Base-by-base conservation (phyloP, 2,797 vertebrate genomes). In the Crenichthys baileyi region DNA sequence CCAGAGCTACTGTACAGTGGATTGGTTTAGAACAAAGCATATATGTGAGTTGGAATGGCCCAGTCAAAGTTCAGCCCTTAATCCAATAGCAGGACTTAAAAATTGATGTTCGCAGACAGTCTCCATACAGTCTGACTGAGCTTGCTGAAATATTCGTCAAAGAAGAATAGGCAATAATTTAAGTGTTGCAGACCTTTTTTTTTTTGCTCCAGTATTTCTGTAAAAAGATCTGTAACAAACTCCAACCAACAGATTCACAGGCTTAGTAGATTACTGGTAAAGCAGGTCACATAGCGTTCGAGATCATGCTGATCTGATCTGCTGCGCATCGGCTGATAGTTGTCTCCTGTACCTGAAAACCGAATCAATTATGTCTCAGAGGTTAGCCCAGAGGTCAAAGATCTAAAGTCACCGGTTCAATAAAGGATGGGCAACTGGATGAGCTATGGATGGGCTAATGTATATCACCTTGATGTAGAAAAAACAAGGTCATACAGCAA, bases 371-470 rank as follows among this genome's bases (percentile, higher is more conserved):
- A 84, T 68, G 22, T 24, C 0, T 1, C 68, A 58, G 79, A 83
- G 79, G 83, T 89, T 50, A 16, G 65, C 77, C 73, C 24, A 1
- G 36, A 85, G 90, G 88, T 91, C 88, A 91, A 78, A 91, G 76
- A 88, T 89, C 71, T 75, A 29, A 85, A 88, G 86, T 89, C 83
- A 85, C 46, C 73, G 63, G 67, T 88, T 86, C 83, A 86, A 84
- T 88, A 84, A 81, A 78, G 79, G 70, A 74, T 9, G 70, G 83
- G 77, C 63, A 63, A 70, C 75, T 44, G 63, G 36, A 77, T 26
- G 5, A 70, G 61, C 89, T 83, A 93, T 89, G 83, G 83, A 88
- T n/a, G 79, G 72, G 65, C 81, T 80, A 63, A 77, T 76, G 24
- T 75, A 44, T 71, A 73, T 87, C 80, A 89, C 84, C 86, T 88